phyloP scores from a whole-genome alignment of 1,140 invertebrate genomes.

The Caligus rogercresseyi region DNA sequence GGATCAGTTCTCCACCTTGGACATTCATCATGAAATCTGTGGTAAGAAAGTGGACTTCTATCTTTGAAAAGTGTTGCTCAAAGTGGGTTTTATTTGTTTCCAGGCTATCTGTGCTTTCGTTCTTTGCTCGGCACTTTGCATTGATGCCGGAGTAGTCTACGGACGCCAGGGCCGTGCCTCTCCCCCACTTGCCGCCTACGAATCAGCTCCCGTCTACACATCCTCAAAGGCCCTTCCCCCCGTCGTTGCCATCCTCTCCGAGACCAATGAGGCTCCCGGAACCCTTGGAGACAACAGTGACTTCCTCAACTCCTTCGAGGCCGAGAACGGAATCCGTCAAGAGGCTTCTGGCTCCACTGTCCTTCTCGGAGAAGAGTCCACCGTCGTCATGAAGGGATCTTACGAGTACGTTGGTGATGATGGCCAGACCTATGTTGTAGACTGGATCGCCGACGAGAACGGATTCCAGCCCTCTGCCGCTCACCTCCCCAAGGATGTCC shows the following conservation, averaged over 20 bases:
- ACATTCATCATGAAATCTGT: no score
- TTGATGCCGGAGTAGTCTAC: not conserved
- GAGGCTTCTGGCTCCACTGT: not conserved
- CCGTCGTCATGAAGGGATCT: conserved; percentile 11
- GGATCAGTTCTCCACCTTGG: no score
- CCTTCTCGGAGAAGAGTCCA: not conserved
- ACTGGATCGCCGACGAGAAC: conserved; percentile 42
- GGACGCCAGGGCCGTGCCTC: not conserved
- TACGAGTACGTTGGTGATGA: conserved; percentile 22
- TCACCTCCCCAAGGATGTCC: conserved; percentile 25
- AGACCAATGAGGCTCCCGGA: not conserved
- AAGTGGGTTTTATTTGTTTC: no score
- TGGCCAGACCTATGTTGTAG: conserved; percentile 22
- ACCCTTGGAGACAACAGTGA: not conserved
- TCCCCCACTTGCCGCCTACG: not conserved
- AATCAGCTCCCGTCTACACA: not conserved
- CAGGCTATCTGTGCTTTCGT: not conserved
- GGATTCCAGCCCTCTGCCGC: conserved; percentile 41
- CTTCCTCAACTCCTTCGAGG: not conserved
- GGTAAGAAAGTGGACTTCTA: no score
- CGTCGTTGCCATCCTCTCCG: not conserved
- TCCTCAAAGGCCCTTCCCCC: not conserved
- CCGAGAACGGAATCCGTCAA: conserved; percentile 9
- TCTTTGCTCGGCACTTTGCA: not conserved
- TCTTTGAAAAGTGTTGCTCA: no score